phyloP scores from a whole-genome alignment of 2,888 invertebrate genomes.

The Dasypolia templi region DNA sequence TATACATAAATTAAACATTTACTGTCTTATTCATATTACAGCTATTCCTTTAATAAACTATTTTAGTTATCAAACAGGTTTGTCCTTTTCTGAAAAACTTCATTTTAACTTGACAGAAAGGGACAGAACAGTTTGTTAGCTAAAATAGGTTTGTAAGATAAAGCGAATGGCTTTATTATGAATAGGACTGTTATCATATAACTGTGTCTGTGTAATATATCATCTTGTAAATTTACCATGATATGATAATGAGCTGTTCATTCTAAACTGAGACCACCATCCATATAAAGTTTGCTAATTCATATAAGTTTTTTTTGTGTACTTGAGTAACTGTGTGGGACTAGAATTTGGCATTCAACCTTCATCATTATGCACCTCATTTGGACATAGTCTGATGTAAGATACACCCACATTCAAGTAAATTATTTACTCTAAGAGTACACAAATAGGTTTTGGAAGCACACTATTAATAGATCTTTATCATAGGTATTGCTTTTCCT shows the following conservation, averaged over 20 bases:
- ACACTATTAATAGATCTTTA: slow-evolving; percentile 13
- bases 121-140: too few relatives aligned
- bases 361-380: slow-evolving; percentile 45
- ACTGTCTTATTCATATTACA: too few relatives aligned
- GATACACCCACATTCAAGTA: slow-evolving; percentile 55
- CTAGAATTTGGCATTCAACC: slow-evolving; percentile 38
- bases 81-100: too few relatives aligned
- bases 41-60: too few relatives aligned
- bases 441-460: slow-evolving; percentile 10
- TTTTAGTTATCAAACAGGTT: too few relatives aligned
- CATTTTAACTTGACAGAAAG: too few relatives aligned
- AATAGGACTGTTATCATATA: too few relatives aligned
- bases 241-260: slow-evolving; percentile 17
- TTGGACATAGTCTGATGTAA: slow-evolving; percentile 45
- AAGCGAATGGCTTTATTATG: too few relatives aligned
- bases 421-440: slow-evolving; percentile 33
- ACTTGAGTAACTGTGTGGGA: slow-evolving; percentile 51
- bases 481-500: background rate
- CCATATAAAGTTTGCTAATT: slow-evolving; percentile 8
- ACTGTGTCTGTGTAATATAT: background rate
- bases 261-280: background rate
- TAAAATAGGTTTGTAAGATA: too few relatives aligned
- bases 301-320: slow-evolving; percentile 21
- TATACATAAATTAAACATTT: background rate
- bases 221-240: slow-evolving; percentile 1